phyloP scores from a whole-genome alignment of 2,888 invertebrate species.

The Agonopterix arenella region DNA sequence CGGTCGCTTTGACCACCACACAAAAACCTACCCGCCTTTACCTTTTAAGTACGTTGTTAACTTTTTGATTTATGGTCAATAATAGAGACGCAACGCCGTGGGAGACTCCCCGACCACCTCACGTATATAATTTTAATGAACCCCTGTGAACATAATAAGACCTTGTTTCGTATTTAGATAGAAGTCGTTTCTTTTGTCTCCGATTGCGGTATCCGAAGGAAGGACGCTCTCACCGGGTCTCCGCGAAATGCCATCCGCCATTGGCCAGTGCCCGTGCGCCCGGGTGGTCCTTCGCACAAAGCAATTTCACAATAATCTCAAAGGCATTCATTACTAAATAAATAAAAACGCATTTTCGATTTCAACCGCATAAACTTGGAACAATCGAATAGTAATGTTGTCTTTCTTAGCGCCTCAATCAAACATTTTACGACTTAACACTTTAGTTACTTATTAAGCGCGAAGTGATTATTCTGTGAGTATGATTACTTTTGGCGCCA shows the following conservation, averaged over 20 bases:
- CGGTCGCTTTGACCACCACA: constrained; percentile 62
- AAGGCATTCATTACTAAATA: constrained; percentile 18
- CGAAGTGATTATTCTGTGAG: constrained; percentile 12
- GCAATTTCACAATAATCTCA: constrained; percentile 29
- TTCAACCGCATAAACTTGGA: constrained; percentile 24
- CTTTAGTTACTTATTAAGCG: constrained; percentile 37
- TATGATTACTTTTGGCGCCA: constrained; percentile 47
- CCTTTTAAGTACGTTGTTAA: constrained; percentile 77
- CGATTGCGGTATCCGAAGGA: constrained; percentile 28
- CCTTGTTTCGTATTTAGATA: constrained; percentile 46
- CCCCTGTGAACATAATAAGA: constrained; percentile 64
- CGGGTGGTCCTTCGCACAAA: constrained; percentile 51
- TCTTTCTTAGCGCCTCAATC: constrained; percentile 34
- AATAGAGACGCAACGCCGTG: constrained; percentile 76
- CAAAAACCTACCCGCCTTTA: constrained; percentile 70
- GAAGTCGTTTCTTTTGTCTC: constrained; percentile 51
- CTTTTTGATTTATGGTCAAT: constrained; percentile 77
- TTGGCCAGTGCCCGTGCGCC: constrained; percentile 8
- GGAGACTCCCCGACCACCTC: constrained; percentile 70
- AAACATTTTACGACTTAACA: constrained; percentile 37
- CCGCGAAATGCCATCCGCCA: constrained; percentile 24
- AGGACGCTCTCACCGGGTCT: constrained; percentile 16
- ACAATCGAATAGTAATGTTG: constrained; percentile 12
- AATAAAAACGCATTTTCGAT: constrained; percentile 20
- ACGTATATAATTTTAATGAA: constrained; percentile 70